These are phyloP conservation scores for Thera obeliscata DNA, from an alignment of 2,888 invertebrate species.

Conservation along the genomic window DNA sequence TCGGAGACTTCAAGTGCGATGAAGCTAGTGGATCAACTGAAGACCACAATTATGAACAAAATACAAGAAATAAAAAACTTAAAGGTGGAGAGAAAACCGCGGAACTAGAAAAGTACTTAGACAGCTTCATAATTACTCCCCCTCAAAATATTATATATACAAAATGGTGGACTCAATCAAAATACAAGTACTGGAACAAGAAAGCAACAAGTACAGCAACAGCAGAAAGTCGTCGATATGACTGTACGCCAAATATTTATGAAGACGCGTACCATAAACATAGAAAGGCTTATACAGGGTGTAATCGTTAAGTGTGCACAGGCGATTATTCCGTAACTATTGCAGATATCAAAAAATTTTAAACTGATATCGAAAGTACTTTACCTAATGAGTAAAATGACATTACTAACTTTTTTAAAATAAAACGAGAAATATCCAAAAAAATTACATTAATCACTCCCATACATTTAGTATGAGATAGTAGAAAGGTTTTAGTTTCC, in stretches of 20 bases:
- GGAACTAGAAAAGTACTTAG: constrained; percentile 18
- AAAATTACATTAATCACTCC: too few relatives aligned
- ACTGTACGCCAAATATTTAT: constrained; percentile 3
- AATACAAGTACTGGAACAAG: constrained; percentile 7
- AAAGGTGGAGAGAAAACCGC: constrained; percentile 24
- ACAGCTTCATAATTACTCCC: constrained; percentile 15
- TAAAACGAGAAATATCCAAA: too few relatives aligned
- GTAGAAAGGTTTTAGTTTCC: too few relatives aligned
- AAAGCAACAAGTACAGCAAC: constrained; percentile 6
- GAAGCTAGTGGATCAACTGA: constrained; percentile 4
- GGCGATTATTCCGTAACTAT: too few relatives aligned
- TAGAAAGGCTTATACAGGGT: too few relatives aligned
- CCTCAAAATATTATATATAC: constrained; percentile 6
- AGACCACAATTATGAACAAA: constrained; percentile 4
- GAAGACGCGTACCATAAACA: background rate
- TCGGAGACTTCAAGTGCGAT: constrained; percentile 12
- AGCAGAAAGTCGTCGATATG: constrained; percentile 1
- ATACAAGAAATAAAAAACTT: constrained; percentile 16
- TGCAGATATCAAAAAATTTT: too few relatives aligned
- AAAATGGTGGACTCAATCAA: constrained; percentile 6
- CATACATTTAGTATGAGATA: too few relatives aligned
- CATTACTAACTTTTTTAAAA: too few relatives aligned
- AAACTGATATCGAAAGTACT: too few relatives aligned
- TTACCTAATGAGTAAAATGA: too few relatives aligned
- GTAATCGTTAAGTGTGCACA: too few relatives aligned